Evolutionary conservation across 2,113 vertebrate genomes (phyloP), one percentile per base, ranked within the genome.

Genomic region (Oxyura jamaicensis): DNA sequence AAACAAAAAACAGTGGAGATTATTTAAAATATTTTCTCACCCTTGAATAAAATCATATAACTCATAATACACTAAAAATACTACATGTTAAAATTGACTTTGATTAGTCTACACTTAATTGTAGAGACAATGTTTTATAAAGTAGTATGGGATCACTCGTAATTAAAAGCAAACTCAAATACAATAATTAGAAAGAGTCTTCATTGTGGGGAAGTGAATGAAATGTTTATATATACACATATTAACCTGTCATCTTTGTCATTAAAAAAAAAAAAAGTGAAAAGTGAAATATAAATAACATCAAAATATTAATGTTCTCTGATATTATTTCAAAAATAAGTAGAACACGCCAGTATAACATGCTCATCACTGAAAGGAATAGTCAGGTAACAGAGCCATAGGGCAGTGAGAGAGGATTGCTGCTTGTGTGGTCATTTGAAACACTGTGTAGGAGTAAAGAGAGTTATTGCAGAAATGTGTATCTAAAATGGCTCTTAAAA

Each of bases 401-500:
- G 12, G 14, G 7, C 39, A 65, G 7, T 29, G 42, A 65, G 68
- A 48, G 36, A 58, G 6, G 2, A 41, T 72, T 80, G n/a, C 10
- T 77, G 41, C 31, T 18, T 55, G 8, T 6, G 7, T 17, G 4
- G 18, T 6, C 19, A 28, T 17, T 17, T 1, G 1, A 63, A 88
- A 53, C 13, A n/a, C n/a, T 73, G 5, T 21, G 19, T n/a, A 36
- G 71, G 50, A 31, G 11, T 20, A 26, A 25, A 10, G 10, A 60
- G n/a, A 44, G 4, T 52, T 48, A 52, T 3, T 10, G 69, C 33
- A 48, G 36, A n/a, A 74, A 35, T 68, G 50, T 83, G 50, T 74
- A 19, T 29, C 26, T n/a, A 66, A 66, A 83, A 50, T 11, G 11
- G 2, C 1, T 0, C 1, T 17, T 46, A 35, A 56, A 35, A 66